phyloP scores from a whole-genome alignment of 2,888 invertebrate species.

The Ecdyonurus torrentis region DNA sequence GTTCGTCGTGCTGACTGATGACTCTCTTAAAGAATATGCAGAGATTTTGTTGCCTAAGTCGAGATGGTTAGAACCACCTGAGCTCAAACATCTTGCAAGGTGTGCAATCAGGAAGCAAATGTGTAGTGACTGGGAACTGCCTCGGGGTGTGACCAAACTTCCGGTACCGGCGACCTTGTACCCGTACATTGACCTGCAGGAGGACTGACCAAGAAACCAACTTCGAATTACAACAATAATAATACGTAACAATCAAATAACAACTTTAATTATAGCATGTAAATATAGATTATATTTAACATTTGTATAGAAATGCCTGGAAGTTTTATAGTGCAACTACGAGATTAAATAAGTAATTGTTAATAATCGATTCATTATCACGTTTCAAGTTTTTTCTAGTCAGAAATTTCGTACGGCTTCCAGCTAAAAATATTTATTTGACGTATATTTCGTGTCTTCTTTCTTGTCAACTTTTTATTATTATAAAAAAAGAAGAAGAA shows the following conservation, averaged over 20 bases:
- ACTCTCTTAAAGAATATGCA: constrained; percentile 28
- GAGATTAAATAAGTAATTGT: not conserved
- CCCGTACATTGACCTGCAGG: constrained; percentile 54
- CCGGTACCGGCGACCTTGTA: constrained; percentile 47
- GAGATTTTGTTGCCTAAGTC: constrained; percentile 11
- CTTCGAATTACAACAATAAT: not conserved
- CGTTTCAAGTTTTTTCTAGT: not conserved
- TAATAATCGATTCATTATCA: not conserved
- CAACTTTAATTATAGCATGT: no score
- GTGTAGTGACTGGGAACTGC: constrained; percentile 52
- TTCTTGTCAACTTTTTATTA: no score
- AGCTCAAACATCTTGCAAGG: constrained; percentile 57
- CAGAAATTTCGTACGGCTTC: no score
- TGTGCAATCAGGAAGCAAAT: constrained; percentile 48
- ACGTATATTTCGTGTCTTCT: no score
- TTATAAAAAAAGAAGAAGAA: no score
- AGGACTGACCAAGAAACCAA: constrained; percentile 33
- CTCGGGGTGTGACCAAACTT: constrained; percentile 47
- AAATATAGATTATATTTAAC: no score
- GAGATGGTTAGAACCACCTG: constrained; percentile 32
- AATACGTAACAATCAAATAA: not conserved
- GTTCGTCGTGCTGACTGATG: constrained; percentile 29
- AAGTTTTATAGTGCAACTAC: no score
- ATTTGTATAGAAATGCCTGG: no score
- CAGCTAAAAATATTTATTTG: no score